phyloP scores from a whole-genome alignment of 2,888 invertebrate genomes.

The Cephalotes varians region DNA sequence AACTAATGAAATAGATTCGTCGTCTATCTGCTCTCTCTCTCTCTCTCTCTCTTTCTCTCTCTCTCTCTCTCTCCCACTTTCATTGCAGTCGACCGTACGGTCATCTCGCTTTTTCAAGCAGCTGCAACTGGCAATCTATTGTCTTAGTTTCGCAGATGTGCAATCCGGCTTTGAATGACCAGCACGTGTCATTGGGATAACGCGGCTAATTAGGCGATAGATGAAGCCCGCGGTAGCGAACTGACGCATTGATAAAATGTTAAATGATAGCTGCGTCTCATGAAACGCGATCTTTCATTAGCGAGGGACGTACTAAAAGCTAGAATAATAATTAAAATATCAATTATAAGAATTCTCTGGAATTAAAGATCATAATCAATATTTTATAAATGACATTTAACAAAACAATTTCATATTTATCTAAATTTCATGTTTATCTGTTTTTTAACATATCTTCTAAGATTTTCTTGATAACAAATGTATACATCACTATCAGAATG shows the following conservation, averaged over 20 bases:
- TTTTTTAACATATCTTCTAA: not conserved
- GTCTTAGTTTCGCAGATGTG: constrained; percentile 78
- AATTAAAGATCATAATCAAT: not conserved
- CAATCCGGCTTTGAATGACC: constrained; percentile 59
- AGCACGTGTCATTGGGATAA: constrained; percentile 71
- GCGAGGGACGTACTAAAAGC: not conserved
- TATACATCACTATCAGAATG: not conserved
- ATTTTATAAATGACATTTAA: not conserved
- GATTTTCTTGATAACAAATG: not conserved
- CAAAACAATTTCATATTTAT: not conserved
- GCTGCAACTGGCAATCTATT: constrained; percentile 71
- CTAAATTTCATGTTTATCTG: too few species aligned
- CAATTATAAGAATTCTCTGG: not conserved
- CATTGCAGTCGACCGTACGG: not conserved
- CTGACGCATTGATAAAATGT: constrained; percentile 65
- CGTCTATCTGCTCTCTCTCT: constrained; percentile 31
- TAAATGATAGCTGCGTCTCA: constrained; percentile 5
- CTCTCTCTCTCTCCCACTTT: constrained; percentile 26
- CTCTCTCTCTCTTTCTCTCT: constrained; percentile 10
- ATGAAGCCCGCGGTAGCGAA: constrained; percentile 56
- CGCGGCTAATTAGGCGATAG: constrained; percentile 71
- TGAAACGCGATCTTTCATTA: not conserved
- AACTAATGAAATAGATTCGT: constrained; percentile 66
- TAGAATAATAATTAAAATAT: not conserved
- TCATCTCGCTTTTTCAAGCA: constrained; percentile 60